These are phyloP conservation scores for Paramuricea clavata DNA, from an alignment of 92 coral and sea anemone genomes.

Conservation along the genomic window DNA sequence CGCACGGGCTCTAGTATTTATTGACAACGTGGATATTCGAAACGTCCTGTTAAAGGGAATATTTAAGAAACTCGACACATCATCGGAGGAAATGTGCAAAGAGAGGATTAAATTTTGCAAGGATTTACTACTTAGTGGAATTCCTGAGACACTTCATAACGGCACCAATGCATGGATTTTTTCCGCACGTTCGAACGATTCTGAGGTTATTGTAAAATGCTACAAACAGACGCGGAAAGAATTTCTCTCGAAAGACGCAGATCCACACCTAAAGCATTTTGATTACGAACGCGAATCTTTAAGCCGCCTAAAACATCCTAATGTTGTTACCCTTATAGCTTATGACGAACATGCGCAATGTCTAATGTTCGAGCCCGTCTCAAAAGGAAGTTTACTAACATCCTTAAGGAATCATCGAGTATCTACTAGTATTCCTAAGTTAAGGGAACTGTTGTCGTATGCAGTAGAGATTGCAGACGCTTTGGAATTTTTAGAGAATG, in stretches of 20 bases:
- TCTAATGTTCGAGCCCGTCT: background rate
- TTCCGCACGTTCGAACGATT: background rate
- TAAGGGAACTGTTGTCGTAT: conserved; percentile 13
- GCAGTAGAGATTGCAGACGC: conserved; percentile 26
- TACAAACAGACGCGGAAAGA: conserved; percentile 14
- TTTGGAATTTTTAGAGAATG: background rate
- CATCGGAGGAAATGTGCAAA: conserved; percentile 22
- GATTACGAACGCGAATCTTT: background rate
- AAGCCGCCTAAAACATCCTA: background rate
- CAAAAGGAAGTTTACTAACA: conserved; percentile 7
- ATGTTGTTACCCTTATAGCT: background rate
- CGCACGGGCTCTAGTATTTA: conserved; percentile 9
- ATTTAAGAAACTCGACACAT: conserved; percentile 10
- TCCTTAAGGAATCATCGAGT: conserved; percentile 24
- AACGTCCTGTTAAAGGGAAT: background rate
- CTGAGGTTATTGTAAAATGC: conserved; percentile 24
- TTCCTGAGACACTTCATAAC: conserved; percentile 2
- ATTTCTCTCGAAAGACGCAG: background rate
- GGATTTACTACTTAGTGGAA: background rate
- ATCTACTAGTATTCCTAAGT: background rate
- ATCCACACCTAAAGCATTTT: background rate
- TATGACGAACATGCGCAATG: background rate
- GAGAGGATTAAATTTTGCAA: conserved; percentile 4
- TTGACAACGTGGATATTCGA: conserved; percentile 25
- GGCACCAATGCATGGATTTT: conserved; percentile 24